These are phyloP conservation scores for Homarus americanus DNA, from an alignment of 1,140 invertebrate genomes.

Conservation along the genomic window DNA sequence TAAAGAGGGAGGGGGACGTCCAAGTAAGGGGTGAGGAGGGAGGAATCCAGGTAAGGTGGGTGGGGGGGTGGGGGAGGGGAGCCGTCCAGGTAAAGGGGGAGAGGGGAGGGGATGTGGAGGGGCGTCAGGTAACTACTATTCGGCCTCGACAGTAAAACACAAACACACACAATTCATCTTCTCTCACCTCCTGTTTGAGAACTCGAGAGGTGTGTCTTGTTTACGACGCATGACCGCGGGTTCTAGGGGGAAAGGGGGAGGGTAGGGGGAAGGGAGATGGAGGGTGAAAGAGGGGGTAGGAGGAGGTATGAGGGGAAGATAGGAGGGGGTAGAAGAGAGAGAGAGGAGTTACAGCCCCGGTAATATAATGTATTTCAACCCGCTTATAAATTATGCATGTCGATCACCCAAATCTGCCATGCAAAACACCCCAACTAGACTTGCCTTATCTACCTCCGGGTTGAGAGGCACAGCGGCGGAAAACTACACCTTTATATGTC, in stretches of 20 bases:
- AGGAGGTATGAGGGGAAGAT: too few relatives aligned
- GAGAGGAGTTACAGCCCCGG: background rate
- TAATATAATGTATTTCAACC: conserved; percentile 18
- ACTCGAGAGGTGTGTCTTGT: background rate
- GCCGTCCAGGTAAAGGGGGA: too few relatives aligned
- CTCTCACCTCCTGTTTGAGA: background rate
- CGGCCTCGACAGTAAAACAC: too few relatives aligned
- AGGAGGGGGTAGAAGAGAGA: too few relatives aligned
- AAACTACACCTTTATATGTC: background rate
- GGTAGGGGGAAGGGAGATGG: too few relatives aligned
- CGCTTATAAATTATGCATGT: conserved; percentile 35
- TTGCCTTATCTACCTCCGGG: background rate
- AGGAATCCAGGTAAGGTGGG: background rate
- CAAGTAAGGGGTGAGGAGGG: background rate
- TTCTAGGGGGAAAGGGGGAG: too few relatives aligned
- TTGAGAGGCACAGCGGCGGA: background rate
- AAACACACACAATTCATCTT: too few relatives aligned
- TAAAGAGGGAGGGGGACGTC: background rate
- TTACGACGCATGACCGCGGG: background rate
- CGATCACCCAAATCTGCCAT: background rate
- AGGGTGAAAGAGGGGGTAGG: too few relatives aligned
- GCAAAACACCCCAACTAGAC: background rate
- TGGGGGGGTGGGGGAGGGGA: background rate
- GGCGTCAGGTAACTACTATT: too few relatives aligned
- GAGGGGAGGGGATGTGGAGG: too few relatives aligned